phyloP scores from a whole-genome alignment of 2,113 vertebrate genomes.

The Varanus salvator region DNA sequence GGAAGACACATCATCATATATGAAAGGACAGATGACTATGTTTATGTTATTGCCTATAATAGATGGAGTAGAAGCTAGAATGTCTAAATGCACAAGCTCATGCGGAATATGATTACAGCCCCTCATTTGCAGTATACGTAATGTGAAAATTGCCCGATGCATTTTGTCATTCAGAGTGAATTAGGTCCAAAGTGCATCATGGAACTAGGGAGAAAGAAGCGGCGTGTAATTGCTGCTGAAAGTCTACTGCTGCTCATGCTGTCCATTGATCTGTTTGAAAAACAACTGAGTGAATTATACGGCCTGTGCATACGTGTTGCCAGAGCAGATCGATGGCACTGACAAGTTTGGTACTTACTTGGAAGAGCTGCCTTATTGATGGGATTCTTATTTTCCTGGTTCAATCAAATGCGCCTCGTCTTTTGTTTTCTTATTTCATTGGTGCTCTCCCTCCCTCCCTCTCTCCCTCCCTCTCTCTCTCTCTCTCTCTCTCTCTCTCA shows the following conservation, averaged over 20 bases:
- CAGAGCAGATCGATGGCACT: conserved; percentile 51
- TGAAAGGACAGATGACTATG: background rate
- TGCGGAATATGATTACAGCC: accelerated
- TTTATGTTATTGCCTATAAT: background rate
- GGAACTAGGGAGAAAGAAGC: conserved; percentile 3
- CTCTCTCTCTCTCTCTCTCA: background rate
- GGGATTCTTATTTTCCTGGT: conserved; percentile 44
- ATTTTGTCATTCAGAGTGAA: conserved; percentile 43
- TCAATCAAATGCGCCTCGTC: conserved; percentile 18
- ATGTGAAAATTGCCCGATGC: background rate
- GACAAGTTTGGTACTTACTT: conserved; percentile 53
- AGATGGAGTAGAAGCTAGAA: background rate
- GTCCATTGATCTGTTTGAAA: conserved; percentile 47
- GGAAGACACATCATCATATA: background rate
- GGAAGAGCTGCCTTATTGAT: conserved; percentile 39
- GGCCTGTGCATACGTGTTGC: conserved; percentile 46
- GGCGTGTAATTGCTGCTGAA: conserved; percentile 28
- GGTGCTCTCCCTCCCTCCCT: too few relatives aligned
- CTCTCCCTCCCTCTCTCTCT: background rate
- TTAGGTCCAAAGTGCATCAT: accelerated
- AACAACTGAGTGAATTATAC: conserved; percentile 43
- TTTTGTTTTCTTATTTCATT: background rate
- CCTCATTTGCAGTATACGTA: background rate
- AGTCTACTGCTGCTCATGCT: conserved; percentile 33
- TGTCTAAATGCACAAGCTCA: accelerated